phyloP scores from a whole-genome alignment of 2,888 invertebrate genomes.

The Eristalis pertinax region DNA sequence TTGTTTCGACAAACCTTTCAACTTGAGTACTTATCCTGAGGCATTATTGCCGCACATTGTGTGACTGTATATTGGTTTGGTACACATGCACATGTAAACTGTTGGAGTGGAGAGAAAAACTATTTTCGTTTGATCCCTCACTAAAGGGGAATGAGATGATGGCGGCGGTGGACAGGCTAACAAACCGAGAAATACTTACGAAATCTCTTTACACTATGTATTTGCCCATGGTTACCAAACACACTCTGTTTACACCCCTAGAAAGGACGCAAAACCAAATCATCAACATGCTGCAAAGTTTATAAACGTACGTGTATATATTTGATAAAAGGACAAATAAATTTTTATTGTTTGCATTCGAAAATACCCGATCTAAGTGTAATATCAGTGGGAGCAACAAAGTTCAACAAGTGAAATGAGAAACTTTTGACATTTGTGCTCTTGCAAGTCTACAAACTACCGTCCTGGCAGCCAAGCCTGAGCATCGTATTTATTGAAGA shows the following conservation, averaged over 20 bases:
- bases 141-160: background rate
- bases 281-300: slow-evolving; percentile 47
- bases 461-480: no score
- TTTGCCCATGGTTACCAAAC: slow-evolving; percentile 62
- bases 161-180: slow-evolving; percentile 9
- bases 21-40: slow-evolving; percentile 46
- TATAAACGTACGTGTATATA: slow-evolving; percentile 19
- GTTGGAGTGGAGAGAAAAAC: slow-evolving; percentile 59
- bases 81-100: slow-evolving; percentile 48
- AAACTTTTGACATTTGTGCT: slow-evolving; percentile 68
- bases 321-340: slow-evolving; percentile 67
- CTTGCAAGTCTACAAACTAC: slow-evolving; percentile 34
- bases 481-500: slow-evolving; percentile 19
- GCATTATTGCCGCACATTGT: slow-evolving; percentile 36
- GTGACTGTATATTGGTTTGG: slow-evolving; percentile 51
- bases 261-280: slow-evolving; percentile 39
- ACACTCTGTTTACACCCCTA: slow-evolving; percentile 38
- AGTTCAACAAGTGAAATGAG: slow-evolving; percentile 71
- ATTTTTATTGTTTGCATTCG: slow-evolving; percentile 70
- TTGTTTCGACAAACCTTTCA: slow-evolving; percentile 54
- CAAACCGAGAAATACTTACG: slow-evolving; percentile 48
- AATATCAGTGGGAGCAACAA: slow-evolving; percentile 53
- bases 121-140: slow-evolving; percentile 70
- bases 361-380: slow-evolving; percentile 63
- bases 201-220: slow-evolving; percentile 56